Evolutionary conservation across 2,113 vertebrate genomes (phyloP).

Genomic region (Ptilonorhynchus violaceus): DNA sequence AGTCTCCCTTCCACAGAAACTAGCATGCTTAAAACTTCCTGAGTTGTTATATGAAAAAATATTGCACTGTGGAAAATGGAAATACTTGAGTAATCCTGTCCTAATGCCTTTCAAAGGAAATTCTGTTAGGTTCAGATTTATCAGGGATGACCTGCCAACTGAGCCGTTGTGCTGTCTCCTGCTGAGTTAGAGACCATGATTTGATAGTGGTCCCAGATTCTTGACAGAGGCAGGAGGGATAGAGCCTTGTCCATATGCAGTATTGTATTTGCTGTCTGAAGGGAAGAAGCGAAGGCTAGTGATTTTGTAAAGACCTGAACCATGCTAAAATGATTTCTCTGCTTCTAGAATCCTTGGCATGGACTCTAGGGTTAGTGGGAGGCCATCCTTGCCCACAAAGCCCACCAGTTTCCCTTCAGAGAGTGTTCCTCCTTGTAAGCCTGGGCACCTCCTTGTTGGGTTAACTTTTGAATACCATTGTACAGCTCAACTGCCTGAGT

Average conservation of each 20-base stretch:
- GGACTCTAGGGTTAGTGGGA: not conserved
- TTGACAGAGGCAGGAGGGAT: not conserved
- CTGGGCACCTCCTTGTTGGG: rapidly evolving
- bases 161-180: not conserved
- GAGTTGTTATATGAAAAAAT: not conserved
- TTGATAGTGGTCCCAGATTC: not conserved
- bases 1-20: not conserved
- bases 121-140: not conserved
- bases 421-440: not conserved
- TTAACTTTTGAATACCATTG: not conserved
- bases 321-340: not conserved
- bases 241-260: not conserved
- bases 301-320: not conserved
- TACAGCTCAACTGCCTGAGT: not conserved
- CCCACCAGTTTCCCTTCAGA: not conserved
- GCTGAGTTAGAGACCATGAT: not conserved
- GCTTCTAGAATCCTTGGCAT: not conserved
- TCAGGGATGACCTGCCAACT: not conserved
- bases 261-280: not conserved
- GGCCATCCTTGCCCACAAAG: not conserved
- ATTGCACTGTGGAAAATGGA: not conserved
- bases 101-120: not conserved
- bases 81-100: not conserved
- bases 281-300: not conserved
- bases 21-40: not conserved